phyloP scores from a whole-genome alignment of 2,113 vertebrate genomes.

The Scartelaos histophorus region DNA sequence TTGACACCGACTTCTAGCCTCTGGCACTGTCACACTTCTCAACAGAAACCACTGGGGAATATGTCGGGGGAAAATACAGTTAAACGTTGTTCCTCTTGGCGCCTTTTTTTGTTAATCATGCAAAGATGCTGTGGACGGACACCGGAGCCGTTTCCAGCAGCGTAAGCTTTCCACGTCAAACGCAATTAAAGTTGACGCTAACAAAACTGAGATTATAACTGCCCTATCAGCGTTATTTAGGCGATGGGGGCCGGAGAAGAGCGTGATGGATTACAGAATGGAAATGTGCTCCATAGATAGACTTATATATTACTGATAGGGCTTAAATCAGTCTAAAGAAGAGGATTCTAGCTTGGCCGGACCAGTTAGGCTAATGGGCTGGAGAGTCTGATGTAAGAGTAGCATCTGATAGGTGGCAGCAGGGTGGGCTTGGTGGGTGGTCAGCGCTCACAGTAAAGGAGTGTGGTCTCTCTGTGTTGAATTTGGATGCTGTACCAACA shows the following conservation, averaged over 20 bases:
- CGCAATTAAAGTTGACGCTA: constrained; percentile 28
- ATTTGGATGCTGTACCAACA: too few species aligned
- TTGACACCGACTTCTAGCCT: constrained; percentile 14
- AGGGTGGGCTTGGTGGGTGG: neutral
- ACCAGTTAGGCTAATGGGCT: neutral
- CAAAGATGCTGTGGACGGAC: constrained; percentile 13
- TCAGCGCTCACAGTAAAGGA: neutral
- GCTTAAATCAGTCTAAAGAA: too few species aligned
- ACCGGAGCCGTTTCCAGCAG: constrained; percentile 26
- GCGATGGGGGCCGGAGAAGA: constrained; percentile 14
- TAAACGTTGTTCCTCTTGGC: constrained; percentile 33
- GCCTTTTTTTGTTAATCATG: constrained; percentile 32
- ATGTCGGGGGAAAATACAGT: constrained; percentile 19
- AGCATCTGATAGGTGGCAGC: neutral
- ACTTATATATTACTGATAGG: neutral
- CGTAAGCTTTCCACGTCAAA: constrained; percentile 36
- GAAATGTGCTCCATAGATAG: constrained; percentile 4
- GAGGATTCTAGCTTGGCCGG: neutral
- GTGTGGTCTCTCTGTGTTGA: too few species aligned
- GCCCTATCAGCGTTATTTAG: constrained; percentile 25
- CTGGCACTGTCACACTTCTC: constrained; percentile 23
- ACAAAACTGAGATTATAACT: constrained; percentile 27
- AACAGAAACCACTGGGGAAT: constrained; percentile 33
- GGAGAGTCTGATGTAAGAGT: neutral
- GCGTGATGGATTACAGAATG: constrained; percentile 8